phyloP scores from a whole-genome alignment of 2,113 vertebrate species.

The Elephantulus edwardii region DNA sequence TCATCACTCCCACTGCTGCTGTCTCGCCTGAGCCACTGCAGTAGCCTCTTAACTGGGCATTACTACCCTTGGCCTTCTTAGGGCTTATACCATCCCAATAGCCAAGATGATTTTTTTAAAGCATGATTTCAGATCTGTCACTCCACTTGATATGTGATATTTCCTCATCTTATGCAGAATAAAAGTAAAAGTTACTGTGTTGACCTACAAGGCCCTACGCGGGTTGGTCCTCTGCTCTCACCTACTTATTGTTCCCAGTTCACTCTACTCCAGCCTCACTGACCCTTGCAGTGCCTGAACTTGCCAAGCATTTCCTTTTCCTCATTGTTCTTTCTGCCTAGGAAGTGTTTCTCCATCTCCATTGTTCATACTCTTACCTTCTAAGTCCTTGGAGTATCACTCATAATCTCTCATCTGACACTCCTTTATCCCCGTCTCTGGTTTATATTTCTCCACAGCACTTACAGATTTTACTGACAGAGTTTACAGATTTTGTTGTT shows the following conservation, averaged over 20 bases:
- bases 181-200: not conserved
- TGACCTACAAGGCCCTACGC: not conserved
- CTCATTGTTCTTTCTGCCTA: not conserved
- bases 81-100: not conserved
- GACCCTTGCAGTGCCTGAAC: not conserved
- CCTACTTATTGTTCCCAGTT: not conserved
- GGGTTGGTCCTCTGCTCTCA: not conserved
- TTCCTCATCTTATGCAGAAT: not conserved
- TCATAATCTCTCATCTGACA: not conserved
- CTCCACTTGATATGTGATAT: not conserved
- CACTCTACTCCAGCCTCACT: not conserved
- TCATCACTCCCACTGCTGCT: not conserved
- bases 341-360: not conserved
- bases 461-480: not conserved
- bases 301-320: not conserved
- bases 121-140: not conserved
- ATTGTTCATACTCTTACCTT: not conserved
- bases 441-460: not conserved
- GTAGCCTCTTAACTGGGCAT: not conserved
- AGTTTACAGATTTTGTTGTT: not conserved
- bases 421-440: not conserved
- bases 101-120: not conserved
- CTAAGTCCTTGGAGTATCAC: not conserved
- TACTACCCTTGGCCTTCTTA: not conserved
- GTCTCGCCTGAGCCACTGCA: not conserved